A percentile compares a stretch with the other conserved stretches of the same genome.
Conservation (phyloP, 1,140 invertebrate species). For the Drosophila oshimai region DNA sequence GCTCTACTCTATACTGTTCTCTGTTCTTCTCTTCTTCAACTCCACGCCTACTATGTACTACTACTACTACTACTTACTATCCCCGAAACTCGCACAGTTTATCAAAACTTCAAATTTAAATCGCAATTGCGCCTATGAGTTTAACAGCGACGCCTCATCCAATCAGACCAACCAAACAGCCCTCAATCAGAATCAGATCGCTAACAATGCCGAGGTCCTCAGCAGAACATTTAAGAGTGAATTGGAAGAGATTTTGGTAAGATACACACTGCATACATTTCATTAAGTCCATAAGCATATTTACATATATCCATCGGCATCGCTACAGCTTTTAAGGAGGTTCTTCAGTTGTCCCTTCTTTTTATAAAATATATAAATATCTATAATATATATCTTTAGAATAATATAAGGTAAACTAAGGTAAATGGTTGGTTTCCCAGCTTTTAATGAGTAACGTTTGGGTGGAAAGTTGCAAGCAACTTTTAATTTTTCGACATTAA, state of each 20-base stretch:
- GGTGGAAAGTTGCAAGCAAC: too few species aligned
- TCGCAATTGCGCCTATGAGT: slow-evolving; percentile 77
- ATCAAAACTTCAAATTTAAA: slow-evolving; percentile 77
- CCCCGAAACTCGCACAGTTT: slow-evolving; percentile 61
- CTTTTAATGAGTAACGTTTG: too few species aligned
- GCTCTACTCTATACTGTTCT: slow-evolving; percentile 45
- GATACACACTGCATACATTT: slow-evolving; percentile 25
- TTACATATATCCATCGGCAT: neutral
- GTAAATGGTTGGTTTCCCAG: too few species aligned
- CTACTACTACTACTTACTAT: slow-evolving; percentile 45
- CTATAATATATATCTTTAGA: too few species aligned
- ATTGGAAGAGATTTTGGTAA: slow-evolving; percentile 79
- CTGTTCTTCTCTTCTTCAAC: slow-evolving; percentile 41
- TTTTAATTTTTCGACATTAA: too few species aligned
- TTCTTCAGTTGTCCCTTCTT: too few species aligned
- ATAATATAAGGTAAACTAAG: too few species aligned
- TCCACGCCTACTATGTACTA: slow-evolving; percentile 37
- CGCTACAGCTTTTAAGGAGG: too few species aligned
- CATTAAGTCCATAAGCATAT: slow-evolving; percentile 17
- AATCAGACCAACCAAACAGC: slow-evolving; percentile 67
- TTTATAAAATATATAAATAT: too few species aligned
- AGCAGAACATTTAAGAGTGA: slow-evolving; percentile 79
- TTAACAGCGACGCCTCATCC: slow-evolving; percentile 69
- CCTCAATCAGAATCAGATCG: slow-evolving; percentile 68
- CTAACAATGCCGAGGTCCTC: slow-evolving; percentile 66